These are phyloP conservation scores for Xenopus petersii DNA, from an alignment of 2,797 vertebrate genomes.

Conservation along the genomic window DNA sequence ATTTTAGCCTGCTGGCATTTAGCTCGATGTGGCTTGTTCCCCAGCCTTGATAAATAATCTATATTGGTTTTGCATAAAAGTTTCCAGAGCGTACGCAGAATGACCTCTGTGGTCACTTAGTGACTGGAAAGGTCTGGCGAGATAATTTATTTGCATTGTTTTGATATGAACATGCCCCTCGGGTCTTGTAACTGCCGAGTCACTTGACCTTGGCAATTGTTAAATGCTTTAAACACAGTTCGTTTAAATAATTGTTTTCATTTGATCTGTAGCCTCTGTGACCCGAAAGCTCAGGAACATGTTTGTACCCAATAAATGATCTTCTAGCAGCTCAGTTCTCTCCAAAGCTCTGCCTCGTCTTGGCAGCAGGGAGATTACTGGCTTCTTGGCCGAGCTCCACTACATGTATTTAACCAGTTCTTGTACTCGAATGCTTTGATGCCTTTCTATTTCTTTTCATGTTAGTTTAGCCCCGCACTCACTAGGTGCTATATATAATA, in stretches of 20 bases:
- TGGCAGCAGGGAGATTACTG: no score
- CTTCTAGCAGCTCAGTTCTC: conserved; percentile 37
- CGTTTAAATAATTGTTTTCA: conserved; percentile 80
- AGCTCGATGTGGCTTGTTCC: conserved; percentile 11
- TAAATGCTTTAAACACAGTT: conserved; percentile 78
- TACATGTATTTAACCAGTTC: no score
- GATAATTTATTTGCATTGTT: conserved; percentile 80
- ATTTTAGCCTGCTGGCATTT: neutral
- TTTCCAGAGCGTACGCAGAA: conserved; percentile 57
- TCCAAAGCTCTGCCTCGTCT: neutral
- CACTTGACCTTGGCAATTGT: conserved; percentile 74
- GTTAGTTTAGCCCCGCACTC: no score
- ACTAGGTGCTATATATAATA: no score
- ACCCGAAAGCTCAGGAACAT: conserved; percentile 56
- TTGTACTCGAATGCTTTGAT: no score
- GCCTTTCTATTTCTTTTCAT: no score
- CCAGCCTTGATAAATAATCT: conserved; percentile 65
- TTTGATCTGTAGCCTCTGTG: conserved; percentile 73
- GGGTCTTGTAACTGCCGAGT: conserved; percentile 76
- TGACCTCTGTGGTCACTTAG: conserved; percentile 78
- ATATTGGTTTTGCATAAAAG: conserved; percentile 70
- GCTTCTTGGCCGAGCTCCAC: no score
- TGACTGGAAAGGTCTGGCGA: conserved; percentile 65
- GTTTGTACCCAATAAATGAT: conserved; percentile 24
- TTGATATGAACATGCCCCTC: conserved; percentile 73